phyloP scores from a whole-genome alignment of 2,113 vertebrate species.

The Nycticebus coucang region DNA sequence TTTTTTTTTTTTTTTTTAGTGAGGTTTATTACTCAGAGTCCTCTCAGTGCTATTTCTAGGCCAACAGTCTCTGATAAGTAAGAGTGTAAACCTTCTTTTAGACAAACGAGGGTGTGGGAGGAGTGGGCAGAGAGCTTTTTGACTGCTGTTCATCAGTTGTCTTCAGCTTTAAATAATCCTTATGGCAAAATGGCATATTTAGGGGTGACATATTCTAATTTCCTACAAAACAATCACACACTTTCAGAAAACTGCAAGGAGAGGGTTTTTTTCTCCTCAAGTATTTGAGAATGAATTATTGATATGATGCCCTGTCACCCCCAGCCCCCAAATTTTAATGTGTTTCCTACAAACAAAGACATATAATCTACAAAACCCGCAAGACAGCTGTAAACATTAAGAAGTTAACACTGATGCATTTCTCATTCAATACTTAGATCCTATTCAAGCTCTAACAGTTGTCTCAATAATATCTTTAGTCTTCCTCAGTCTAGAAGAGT shows the following conservation, averaged over 20 bases:
- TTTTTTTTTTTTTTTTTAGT: not conserved
- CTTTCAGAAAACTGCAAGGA: slow-evolving; percentile 1
- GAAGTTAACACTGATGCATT: not conserved
- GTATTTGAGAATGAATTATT: not conserved
- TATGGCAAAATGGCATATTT: not conserved
- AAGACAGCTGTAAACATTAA: not conserved
- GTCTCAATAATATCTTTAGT: not conserved
- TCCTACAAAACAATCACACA: not conserved
- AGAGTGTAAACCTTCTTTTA: not conserved
- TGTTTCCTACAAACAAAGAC: not conserved
- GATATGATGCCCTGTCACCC: not conserved
- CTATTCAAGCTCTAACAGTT: not conserved
- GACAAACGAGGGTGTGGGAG: not conserved
- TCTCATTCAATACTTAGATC: not conserved
- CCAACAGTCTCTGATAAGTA: not conserved
- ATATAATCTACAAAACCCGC: not conserved
- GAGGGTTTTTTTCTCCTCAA: not conserved
- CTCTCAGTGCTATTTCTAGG: not conserved
- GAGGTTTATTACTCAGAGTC: not conserved
- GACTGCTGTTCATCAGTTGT: not conserved
- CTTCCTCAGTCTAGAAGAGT: not conserved
- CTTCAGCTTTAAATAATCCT: not conserved
- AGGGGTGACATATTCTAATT: not conserved
- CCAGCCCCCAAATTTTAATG: not conserved
- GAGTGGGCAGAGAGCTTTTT: not conserved